phyloP scores from a whole-genome alignment of 2,113 vertebrate genomes.

The Xyrauchen texanus region DNA sequence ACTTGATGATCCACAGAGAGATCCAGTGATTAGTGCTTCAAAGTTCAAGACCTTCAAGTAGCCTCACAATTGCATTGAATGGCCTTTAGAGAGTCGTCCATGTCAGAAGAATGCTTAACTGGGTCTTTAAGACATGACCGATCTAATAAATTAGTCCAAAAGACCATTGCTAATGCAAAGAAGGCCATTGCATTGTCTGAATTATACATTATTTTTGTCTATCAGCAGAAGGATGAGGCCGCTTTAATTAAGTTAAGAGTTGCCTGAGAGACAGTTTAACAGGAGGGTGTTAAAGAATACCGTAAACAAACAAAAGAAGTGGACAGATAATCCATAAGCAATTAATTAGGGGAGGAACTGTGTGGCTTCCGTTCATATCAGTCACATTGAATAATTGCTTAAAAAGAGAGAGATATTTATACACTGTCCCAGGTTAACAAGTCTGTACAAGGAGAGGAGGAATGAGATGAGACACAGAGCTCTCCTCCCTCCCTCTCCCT shows the following conservation, averaged over 20 bases:
- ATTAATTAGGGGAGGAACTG: constrained; percentile 67
- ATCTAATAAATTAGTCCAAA: constrained; percentile 39
- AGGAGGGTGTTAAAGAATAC: constrained; percentile 59
- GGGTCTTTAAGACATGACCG: constrained; percentile 21
- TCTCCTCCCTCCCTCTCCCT: not conserved
- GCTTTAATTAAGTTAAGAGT: constrained; percentile 70
- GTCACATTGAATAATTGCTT: constrained; percentile 67
- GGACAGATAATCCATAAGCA: constrained; percentile 76
- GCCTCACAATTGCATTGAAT: constrained; percentile 46
- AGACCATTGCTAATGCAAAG: constrained; percentile 45
- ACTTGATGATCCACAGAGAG: constrained; percentile 53
- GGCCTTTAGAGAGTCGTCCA: constrained; percentile 40
- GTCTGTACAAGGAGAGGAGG: constrained; percentile 33
- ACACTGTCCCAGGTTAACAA: constrained; percentile 50
- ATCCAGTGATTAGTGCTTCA: constrained; percentile 8
- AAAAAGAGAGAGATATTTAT: constrained; percentile 53
- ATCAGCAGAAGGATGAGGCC: constrained; percentile 41
- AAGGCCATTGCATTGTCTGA: constrained; percentile 49
- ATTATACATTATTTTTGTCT: constrained; percentile 54
- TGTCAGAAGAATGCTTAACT: constrained; percentile 60
- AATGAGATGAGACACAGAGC: constrained; percentile 7
- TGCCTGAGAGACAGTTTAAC: constrained; percentile 65
- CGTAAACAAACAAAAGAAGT: constrained; percentile 70
- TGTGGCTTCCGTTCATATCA: constrained; percentile 56
- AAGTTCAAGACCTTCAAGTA: constrained; percentile 13